Evolutionary conservation across 2,888 invertebrate genomes (phyloP).

Genomic region (Malthinus seriepunctatus): DNA sequence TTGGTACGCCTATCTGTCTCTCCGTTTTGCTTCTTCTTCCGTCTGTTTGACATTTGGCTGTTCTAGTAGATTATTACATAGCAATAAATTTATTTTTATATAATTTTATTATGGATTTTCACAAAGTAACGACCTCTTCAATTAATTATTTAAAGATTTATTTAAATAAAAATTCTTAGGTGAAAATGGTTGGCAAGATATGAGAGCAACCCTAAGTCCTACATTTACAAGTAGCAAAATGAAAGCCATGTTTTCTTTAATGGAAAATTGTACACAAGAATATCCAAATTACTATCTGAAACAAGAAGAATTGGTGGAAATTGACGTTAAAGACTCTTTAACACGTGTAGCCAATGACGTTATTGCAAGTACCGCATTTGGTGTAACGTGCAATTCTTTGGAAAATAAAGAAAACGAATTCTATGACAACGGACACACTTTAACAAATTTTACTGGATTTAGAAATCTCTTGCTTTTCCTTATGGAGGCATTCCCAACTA

Average conservation of each 20-base stretch:
- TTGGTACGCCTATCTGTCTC: no score
- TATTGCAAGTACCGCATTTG: neutral
- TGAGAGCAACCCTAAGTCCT: constrained; percentile 43
- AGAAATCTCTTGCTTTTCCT: neutral
- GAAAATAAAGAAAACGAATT: neutral
- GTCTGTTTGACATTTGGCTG: no score
- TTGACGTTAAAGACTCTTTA: neutral
- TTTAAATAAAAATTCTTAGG: neutral
- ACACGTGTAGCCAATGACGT: neutral
- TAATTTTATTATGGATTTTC: no score
- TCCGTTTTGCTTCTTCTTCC: no score
- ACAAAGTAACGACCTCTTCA: no score
- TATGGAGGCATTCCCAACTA: neutral
- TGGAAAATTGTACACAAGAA: no score
- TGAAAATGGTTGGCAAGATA: constrained; percentile 27
- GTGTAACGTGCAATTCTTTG: neutral
- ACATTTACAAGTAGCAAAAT: constrained; percentile 50
- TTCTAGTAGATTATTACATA: no score
- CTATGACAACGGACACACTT: neutral
- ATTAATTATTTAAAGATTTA: no score
- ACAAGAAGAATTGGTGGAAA: no score
- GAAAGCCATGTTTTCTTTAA: constrained; percentile 25
- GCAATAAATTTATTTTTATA: no score
- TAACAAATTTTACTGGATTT: neutral
- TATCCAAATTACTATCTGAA: no score